Evolutionary conservation across 2,113 vertebrate species (phyloP).

Genomic region (Petroica traversi): DNA sequence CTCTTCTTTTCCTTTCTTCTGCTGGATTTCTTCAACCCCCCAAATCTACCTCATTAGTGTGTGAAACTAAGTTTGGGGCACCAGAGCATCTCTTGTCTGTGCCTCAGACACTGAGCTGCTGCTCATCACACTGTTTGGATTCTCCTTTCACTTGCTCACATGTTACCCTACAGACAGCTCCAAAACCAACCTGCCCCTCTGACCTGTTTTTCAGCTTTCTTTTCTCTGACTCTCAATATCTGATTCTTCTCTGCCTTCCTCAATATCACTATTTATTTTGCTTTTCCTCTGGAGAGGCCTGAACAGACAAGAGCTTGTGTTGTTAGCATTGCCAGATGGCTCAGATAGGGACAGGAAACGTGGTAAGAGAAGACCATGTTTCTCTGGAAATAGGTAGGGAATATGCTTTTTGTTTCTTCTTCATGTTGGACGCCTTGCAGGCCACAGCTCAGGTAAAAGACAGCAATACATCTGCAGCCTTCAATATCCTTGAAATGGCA

Average conservation of each 20-base stretch:
- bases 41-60: neutral
- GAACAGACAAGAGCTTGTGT: neutral
- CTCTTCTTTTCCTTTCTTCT: neutral
- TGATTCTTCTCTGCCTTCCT: neutral
- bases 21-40: neutral
- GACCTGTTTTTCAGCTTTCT: neutral
- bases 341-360: neutral
- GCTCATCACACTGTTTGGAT: neutral
- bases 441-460: neutral
- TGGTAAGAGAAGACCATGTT: neutral
- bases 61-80: neutral
- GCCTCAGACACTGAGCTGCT: neutral
- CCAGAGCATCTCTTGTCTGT: neutral
- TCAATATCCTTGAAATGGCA: neutral
- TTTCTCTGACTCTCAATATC: neutral
- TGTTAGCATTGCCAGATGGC: neutral
- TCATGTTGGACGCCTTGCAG: neutral
- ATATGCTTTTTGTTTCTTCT: neutral
- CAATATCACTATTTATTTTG: neutral
- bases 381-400: neutral
- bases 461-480: neutral
- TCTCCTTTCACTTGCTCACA: neutral
- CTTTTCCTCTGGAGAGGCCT: neutral
- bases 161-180: fast-evolving
- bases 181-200: neutral